phyloP scores from a whole-genome alignment of 2,113 vertebrate genomes.

The Gadus chalcogrammus region DNA sequence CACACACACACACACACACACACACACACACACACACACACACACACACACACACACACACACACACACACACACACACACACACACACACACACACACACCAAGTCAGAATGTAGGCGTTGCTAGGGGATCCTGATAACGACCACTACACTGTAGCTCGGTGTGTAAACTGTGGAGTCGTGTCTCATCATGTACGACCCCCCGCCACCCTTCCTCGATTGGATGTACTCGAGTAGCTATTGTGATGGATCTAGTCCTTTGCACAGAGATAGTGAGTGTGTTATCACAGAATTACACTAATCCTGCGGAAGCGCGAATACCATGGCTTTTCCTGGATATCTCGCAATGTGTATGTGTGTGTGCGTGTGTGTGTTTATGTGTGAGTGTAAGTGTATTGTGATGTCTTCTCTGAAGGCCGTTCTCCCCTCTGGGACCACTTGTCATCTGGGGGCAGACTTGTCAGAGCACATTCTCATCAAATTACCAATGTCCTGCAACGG shows the following conservation, averaged over 20 bases:
- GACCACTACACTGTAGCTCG: no score
- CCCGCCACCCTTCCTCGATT: neutral
- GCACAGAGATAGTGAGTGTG: neutral
- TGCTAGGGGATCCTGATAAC: no score
- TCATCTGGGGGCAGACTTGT: slow-evolving; percentile 56
- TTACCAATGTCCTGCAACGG: slow-evolving; percentile 62
- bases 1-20: no score
- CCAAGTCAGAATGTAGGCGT: no score
- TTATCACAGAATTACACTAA: slow-evolving; percentile 14
- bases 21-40: no score
- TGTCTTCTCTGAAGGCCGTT: neutral
- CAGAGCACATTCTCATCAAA: slow-evolving; percentile 65
- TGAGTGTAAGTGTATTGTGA: slow-evolving; percentile 1
- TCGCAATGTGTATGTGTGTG: no score
- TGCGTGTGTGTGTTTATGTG: neutral
- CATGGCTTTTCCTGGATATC: neutral
- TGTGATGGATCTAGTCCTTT: neutral
- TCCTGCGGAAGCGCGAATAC: slow-evolving; percentile 2
- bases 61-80: no score
- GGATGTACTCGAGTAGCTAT: neutral
- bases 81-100: no score
- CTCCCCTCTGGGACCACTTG: slow-evolving; percentile 27
- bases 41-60: no score
- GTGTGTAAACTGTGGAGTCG: no score
- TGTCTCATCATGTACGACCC: no score